phyloP scores from a whole-genome alignment of 2,888 invertebrate species.

The Diogma glabrata region DNA sequence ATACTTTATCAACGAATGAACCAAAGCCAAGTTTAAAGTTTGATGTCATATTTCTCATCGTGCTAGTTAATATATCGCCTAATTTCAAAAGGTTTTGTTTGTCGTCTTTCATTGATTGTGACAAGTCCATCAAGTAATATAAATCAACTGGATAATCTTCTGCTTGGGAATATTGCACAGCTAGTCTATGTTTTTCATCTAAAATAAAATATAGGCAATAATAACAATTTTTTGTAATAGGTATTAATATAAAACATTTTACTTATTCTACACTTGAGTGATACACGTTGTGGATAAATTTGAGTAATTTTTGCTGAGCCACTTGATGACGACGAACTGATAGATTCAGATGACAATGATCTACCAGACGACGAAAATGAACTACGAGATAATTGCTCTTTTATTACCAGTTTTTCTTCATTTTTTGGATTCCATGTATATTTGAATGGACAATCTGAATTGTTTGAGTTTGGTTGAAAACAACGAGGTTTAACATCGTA shows the following conservation, averaged over 20 bases:
- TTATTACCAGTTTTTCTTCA: too few species aligned
- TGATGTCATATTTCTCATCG: slow-evolving; percentile 84
- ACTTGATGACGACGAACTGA: slow-evolving; percentile 27
- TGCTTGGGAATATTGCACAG: slow-evolving; percentile 70
- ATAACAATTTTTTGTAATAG: too few species aligned
- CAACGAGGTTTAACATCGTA: slow-evolving; percentile 48
- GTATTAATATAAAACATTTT: slow-evolving; percentile 28
- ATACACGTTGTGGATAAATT: slow-evolving; percentile 68
- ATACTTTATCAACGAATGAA: slow-evolving; percentile 91
- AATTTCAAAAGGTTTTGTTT: slow-evolving; percentile 84
- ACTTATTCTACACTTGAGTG: slow-evolving; percentile 69
- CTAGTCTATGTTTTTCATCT: slow-evolving; percentile 67
- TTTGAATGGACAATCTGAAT: too few species aligned
- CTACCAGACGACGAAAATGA: slow-evolving; percentile 29
- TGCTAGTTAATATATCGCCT: slow-evolving; percentile 65
- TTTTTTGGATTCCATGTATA: too few species aligned
- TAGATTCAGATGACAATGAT: slow-evolving; percentile 29
- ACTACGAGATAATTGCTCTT: too few species aligned
- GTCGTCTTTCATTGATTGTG: slow-evolving; percentile 98
- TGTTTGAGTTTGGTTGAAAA: slow-evolving; percentile 34
- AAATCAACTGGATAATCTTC: slow-evolving; percentile 97
- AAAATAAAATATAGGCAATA: too few species aligned
- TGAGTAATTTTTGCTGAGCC: slow-evolving; percentile 48
- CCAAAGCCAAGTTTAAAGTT: slow-evolving; percentile 90
- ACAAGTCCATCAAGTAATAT: slow-evolving; percentile 98